Base-by-base conservation (phyloP, 2,888 invertebrate species). In the Leptinotarsa haldemani region DNA sequence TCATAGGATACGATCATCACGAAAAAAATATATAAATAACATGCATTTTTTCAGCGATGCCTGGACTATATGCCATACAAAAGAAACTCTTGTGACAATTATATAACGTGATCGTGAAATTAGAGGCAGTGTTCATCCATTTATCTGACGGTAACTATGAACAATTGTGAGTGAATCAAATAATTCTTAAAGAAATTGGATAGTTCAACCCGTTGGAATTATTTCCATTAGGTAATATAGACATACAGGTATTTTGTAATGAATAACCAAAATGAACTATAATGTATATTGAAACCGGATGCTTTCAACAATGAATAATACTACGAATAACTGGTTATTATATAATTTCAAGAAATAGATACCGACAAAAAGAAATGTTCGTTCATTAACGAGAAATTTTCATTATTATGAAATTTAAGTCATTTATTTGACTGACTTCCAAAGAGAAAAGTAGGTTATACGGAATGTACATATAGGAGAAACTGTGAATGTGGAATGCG, bases 401-500 rank as follows among this genome's bases (percentile, higher is more conserved):
- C 22, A 18, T 4, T 56, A 56, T 18, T 22, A 53, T 22, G 22
- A 56, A 56, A 22, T 56, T 2, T 13, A 56, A 22, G 13, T 56
- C 20, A 22, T 56, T 22, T 13, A 56, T 22, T 56, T 20, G 20
- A 56, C 13, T 56, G 13, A 22, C 56, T 30, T 18, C 15, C 4
- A 56, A 20, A 20, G 20, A n/a, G 18, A 56, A 56, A 15, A 22
- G 56, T 56, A 56, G 56, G 56, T 56, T 56, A 18, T 56, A 22
- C 56, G 56, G 3, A 56, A 56, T 56, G 30, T 7, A 30, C 30
- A 30, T 30, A 56, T 56, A 20, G 22, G 22, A 56, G 56, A 56
- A 15, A 56, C 56, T n/a, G 3, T 15, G 56, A 56, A 20, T 56
- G 20, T 56, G 56, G 56, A 56, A 56, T 56, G 56, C 56, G 20